Conservation (phyloP, 2,888 invertebrate genomes). For the Bibio marci region DNA sequence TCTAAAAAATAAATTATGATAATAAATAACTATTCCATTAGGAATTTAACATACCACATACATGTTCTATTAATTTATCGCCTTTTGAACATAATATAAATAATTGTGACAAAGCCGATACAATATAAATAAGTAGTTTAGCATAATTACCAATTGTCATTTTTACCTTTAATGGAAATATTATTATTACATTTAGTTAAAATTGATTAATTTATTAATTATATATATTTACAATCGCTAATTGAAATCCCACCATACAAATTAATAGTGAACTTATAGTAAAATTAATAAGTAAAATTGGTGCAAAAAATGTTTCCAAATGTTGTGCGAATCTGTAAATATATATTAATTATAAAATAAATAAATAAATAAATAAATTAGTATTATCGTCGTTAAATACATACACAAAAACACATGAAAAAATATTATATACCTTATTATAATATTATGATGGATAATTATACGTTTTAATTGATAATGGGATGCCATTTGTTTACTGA, state of each 20-base stretch:
- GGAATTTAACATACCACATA: conserved; percentile 12
- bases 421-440: conserved; percentile 18
- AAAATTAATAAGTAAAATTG: conserved; percentile 24
- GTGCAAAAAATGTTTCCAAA: conserved; percentile 24
- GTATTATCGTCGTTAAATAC: background rate
- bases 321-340: conserved; percentile 20
- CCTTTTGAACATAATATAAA: conserved; percentile 26
- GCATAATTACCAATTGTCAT: conserved; percentile 25
- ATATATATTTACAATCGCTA: conserved; percentile 18
- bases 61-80: conserved; percentile 23
- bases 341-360: conserved; percentile 5
- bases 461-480: conserved; percentile 14
- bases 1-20: conserved; percentile 12
- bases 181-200: background rate
- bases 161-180: conserved; percentile 11
- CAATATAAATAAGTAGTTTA: conserved; percentile 25
- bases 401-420: background rate
- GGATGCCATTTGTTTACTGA: conserved; percentile 11
- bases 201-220: background rate
- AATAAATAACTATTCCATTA: background rate
- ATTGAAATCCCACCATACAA: conserved; percentile 28
- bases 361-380: background rate
- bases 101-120: conserved; percentile 22
- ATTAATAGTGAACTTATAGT: conserved; percentile 25
- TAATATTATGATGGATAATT: conserved; percentile 17